A percentile compares a stretch with the other conserved stretches of the same genome.
phyloP scores from a whole-genome alignment of 2,888 invertebrate genomes.

The Sminthurinus aureus region DNA sequence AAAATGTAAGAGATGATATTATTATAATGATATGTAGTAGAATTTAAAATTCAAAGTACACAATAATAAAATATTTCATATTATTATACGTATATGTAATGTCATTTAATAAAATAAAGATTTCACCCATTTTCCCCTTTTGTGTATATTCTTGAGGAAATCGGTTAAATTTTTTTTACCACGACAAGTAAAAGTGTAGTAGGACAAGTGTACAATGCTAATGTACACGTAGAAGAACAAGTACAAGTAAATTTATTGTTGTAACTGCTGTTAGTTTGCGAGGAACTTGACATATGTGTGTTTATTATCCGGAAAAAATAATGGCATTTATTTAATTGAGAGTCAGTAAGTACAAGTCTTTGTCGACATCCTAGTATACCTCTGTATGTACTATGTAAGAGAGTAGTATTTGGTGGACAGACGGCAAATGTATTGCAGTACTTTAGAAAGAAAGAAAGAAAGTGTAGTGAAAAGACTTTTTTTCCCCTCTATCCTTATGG shows the following conservation, averaged over 20 bases:
- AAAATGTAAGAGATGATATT: too few species aligned
- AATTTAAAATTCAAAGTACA: too few species aligned
- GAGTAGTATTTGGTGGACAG: conserved; percentile 2
- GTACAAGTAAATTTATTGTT: not conserved
- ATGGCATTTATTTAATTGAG: conserved; percentile 28
- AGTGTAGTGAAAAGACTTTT: conserved; percentile 28
- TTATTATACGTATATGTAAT: too few species aligned
- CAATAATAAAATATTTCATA: too few species aligned
- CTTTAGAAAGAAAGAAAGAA: conserved; percentile 20
- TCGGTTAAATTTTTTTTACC: not conserved
- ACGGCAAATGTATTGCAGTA: conserved; percentile 25
- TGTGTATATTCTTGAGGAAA: too few species aligned
- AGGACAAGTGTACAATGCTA: not conserved
- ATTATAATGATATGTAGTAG: too few species aligned
- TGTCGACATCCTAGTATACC: too few species aligned
- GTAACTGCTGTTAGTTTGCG: not conserved
- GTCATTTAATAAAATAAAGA: too few species aligned
- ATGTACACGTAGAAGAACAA: not conserved
- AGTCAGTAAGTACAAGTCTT: not conserved
- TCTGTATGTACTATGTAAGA: too few species aligned
- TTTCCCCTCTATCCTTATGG: conserved; percentile 12
- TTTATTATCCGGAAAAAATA: conserved; percentile 28
- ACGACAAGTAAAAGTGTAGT: too few species aligned
- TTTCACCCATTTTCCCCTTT: too few species aligned
- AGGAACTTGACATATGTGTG: not conserved